phyloP scores from a whole-genome alignment of 2,113 vertebrate genomes.

The Mellivora capensis region DNA sequence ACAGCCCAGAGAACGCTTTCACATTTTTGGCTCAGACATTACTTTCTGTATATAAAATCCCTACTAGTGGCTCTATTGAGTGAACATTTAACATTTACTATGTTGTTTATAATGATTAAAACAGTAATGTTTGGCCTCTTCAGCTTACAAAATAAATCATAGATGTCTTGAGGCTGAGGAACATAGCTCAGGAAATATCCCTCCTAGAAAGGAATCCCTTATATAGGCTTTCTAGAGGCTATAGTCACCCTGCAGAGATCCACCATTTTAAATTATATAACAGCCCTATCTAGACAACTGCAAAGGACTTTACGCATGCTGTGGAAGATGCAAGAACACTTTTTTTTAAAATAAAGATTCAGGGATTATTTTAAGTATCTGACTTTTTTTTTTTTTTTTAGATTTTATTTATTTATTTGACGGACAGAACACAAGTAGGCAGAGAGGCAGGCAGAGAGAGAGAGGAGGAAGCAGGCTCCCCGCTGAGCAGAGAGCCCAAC shows the following conservation, averaged over 20 bases:
- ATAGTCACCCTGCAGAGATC: background rate
- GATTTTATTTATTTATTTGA: too few relatives aligned
- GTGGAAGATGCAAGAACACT: background rate
- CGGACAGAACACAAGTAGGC: too few relatives aligned
- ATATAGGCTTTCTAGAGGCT: constrained; percentile 53
- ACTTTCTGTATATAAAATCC: constrained; percentile 65
- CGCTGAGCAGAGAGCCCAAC: too few relatives aligned
- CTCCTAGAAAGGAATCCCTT: constrained; percentile 27
- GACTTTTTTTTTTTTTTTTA: background rate
- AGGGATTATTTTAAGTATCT: background rate
- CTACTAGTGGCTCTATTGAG: constrained; percentile 53
- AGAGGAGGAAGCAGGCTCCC: too few relatives aligned
- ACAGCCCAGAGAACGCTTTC: constrained; percentile 42
- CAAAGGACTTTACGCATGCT: background rate
- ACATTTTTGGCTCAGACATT: constrained; percentile 59
- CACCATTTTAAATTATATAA: background rate
- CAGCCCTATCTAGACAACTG: background rate
- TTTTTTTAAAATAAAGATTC: background rate
- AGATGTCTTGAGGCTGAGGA: constrained; percentile 57
- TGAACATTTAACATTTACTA: constrained; percentile 71
- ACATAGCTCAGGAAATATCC: constrained; percentile 36
- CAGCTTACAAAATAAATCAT: constrained; percentile 70
- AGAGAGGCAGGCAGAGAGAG: too few relatives aligned
- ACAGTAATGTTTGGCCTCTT: constrained; percentile 69
- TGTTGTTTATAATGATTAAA: constrained; percentile 75